These are phyloP conservation scores for Fregata magnificens DNA, from an alignment of 2,113 vertebrate genomes.

Conservation along the genomic window DNA sequence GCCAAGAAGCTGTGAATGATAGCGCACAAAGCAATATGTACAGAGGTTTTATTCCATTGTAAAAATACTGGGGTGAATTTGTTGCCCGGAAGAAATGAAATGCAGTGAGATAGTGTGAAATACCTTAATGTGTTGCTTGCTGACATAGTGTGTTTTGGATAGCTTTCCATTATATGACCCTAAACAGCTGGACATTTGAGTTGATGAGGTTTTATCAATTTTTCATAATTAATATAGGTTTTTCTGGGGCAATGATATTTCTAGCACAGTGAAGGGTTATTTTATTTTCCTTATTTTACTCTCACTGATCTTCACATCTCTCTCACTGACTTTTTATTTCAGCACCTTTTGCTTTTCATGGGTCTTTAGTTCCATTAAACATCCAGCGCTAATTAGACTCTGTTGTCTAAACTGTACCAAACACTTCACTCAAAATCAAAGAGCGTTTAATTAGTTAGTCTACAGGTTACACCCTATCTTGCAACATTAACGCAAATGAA, in stretches of 20 bases:
- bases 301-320: not conserved
- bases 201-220: slow-evolving; percentile 51
- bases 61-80: slow-evolving; percentile 24
- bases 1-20: slow-evolving; percentile 25
- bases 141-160: slow-evolving; percentile 55
- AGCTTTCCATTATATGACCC: slow-evolving; percentile 51
- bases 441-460: slow-evolving; percentile 69
- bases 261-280: not conserved
- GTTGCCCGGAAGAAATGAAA: slow-evolving; percentile 52
- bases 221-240: slow-evolving; percentile 56
- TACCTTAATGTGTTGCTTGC: slow-evolving; percentile 57
- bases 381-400: slow-evolving; percentile 62
- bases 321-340: slow-evolving; percentile 23
- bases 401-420: slow-evolving; percentile 60
- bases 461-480: slow-evolving; percentile 46
- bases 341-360: slow-evolving; percentile 56
- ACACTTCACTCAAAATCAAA: slow-evolving; percentile 71
- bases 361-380: slow-evolving; percentile 63
- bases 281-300: slow-evolving; percentile 20
- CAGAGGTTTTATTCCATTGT: not conserved
- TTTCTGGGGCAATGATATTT: not conserved
- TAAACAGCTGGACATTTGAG: slow-evolving; percentile 21
- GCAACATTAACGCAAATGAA: slow-evolving; percentile 53
- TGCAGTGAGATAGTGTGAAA: slow-evolving; percentile 21
- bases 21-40: not conserved